These are phyloP conservation scores for Athalia rosae DNA, from an alignment of 2,888 invertebrate genomes.

Conservation along the genomic window DNA sequence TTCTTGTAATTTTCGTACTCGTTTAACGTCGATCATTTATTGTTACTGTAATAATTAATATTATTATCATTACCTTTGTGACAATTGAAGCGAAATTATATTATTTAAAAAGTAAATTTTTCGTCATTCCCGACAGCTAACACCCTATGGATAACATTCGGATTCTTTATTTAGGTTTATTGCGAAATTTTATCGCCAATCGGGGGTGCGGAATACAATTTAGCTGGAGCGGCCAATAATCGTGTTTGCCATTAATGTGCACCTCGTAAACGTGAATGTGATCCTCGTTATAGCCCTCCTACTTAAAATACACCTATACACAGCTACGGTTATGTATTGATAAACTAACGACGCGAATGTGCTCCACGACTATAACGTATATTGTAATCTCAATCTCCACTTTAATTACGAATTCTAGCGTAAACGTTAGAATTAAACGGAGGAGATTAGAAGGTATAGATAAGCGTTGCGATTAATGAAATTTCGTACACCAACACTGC, in stretches of 20 bases:
- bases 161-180: background rate
- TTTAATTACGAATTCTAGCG: conserved; percentile 20
- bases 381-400: conserved; percentile 11
- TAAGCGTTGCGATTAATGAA: conserved; percentile 18
- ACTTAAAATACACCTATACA: background rate
- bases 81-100: background rate
- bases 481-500: conserved; percentile 5
- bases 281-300: background rate
- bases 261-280: background rate
- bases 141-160: background rate
- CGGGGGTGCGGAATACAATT: conserved; percentile 1
- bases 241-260: background rate
- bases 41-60: background rate
- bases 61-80: background rate
- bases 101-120: background rate
- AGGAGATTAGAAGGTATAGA: conserved; percentile 9
- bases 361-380: background rate
- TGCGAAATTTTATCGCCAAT: conserved; percentile 3
- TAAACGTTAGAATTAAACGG: conserved; percentile 27
- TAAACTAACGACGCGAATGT: background rate
- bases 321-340: background rate
- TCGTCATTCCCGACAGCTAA: background rate
- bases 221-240: background rate
- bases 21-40: conserved; percentile 49
- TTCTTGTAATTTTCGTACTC: conserved; percentile 54